Evolutionary conservation across 2,888 invertebrate genomes (phyloP), one percentile per base, ranked within the genome.

Genomic region (Tachina fera): DNA sequence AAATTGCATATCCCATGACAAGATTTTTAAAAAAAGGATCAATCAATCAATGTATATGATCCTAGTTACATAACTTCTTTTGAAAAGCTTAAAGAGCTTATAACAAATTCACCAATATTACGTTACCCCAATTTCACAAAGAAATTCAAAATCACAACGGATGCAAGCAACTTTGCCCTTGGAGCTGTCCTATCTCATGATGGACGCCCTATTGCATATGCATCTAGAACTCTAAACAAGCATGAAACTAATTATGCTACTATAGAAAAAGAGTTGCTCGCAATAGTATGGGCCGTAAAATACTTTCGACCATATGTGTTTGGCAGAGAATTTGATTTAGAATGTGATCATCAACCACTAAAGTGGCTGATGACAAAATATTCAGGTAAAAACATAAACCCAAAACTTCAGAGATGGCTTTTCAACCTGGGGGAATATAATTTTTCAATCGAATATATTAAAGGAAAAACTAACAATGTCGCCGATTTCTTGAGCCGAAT

Each of bases 331-430:
- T 22, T 22, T 22, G 22, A 22, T 22, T 22, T 22, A 22, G 22
- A 22, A 22, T 22, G 22, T 22, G 22, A 22, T 22, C 22, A 22
- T 22, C 22, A 22, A 22, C 22, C 22, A 22, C 1, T 22, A 22
- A 77, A 68, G 14, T 77, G 60, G 49, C 31, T 77, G 3, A 56
- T 68, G 19, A 67, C 68, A 41, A 70, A 70, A 60, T 61, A 70
- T n/a, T 13, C 61, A 0, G 67, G 19, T 3, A 77, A 60, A n/a
- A 56, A 77, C 22, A 60, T 77, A 51, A 49, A 8, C 13, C 60
- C 67, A 13, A 45, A n/a, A 60, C 68, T 68, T 8, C 60, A 68
- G 31, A 77, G 60, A 68, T 70, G 78, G 78, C 22, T 79, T 39
- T 0, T 63, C 0, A 39, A 13, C 9, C 14, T 56, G 9, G 71